A percentile compares a stretch with the other conserved stretches of the same genome.
phyloP scores from a whole-genome alignment of 2,888 invertebrate genomes.

The Silvanus unidentatus region DNA sequence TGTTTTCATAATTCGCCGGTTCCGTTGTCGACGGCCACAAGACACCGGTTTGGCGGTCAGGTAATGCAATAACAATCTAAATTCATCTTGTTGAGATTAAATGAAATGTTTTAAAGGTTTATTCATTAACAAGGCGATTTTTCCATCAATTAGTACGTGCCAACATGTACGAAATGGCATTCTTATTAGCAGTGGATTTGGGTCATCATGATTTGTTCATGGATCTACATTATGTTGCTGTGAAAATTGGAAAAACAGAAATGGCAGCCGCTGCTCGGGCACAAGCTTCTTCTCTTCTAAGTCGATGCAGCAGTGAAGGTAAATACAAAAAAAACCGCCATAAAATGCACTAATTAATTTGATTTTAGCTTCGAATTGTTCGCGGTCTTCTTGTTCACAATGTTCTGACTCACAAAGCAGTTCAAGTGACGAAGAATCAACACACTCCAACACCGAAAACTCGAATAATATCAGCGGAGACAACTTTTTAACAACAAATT shows the following conservation, averaged over 20 bases:
- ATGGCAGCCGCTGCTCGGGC: slow-evolving; percentile 66
- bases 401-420: slow-evolving; percentile 50
- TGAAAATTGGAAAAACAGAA: slow-evolving; percentile 53
- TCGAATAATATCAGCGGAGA: slow-evolving; percentile 21
- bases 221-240: slow-evolving; percentile 74
- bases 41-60: slow-evolving; percentile 66
- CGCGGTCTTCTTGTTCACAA: slow-evolving; percentile 64
- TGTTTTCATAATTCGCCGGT: slow-evolving; percentile 69
- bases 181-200: slow-evolving; percentile 78
- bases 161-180: slow-evolving; percentile 72
- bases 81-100: slow-evolving; percentile 2
- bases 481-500: slow-evolving; percentile 42
- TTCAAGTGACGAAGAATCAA: slow-evolving; percentile 27
- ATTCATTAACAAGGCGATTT: slow-evolving; percentile 78
- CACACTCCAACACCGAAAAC: slow-evolving; percentile 24
- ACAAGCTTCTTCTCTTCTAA: slow-evolving; percentile 53
- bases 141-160: slow-evolving; percentile 79
- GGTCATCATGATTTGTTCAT: slow-evolving; percentile 81
- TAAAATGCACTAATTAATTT: too few relatives aligned
- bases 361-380: slow-evolving; percentile 68
- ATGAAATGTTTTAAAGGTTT: slow-evolving; percentile 49
- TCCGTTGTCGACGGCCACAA: slow-evolving; percentile 60
- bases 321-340: slow-evolving; percentile 7
- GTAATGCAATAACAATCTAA: slow-evolving; percentile 23
- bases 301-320: slow-evolving; percentile 44